Evolutionary conservation across 2,113 vertebrate species (phyloP).

Genomic region (Paracanthobrama guichenoti): DNA sequence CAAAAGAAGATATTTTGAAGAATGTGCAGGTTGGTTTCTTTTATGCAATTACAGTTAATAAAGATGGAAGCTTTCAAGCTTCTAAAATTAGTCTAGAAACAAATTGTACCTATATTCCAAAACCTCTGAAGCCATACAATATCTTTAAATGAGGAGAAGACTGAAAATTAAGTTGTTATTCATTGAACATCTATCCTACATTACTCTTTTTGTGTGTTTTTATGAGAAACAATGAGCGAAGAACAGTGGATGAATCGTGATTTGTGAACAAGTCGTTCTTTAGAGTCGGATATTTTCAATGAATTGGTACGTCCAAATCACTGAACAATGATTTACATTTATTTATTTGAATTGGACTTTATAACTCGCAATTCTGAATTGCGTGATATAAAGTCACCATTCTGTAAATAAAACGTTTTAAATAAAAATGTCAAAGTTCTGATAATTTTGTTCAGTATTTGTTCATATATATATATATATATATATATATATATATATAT

Average conservation of each 20-base stretch:
- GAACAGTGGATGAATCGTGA: neutral
- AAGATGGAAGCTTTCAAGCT: neutral
- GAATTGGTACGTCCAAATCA: neutral
- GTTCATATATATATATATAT: no score
- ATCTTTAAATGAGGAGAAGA: neutral
- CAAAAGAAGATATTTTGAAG: neutral
- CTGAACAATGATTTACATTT: no score
- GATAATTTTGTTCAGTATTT: no score
- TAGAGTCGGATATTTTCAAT: neutral
- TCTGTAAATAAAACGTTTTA: no score
- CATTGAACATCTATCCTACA: neutral
- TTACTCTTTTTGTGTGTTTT: neutral
- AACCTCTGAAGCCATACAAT: neutral
- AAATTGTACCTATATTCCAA: neutral
- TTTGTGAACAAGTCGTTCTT: neutral
- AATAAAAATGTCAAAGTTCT: no score
- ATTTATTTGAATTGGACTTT: no score
- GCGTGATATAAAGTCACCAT: no score
- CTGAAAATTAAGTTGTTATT: neutral
- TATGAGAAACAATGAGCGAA: neutral
- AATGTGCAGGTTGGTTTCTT: neutral
- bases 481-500: no score
- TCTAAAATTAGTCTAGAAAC: neutral
- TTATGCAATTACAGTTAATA: neutral
- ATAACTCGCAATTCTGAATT: no score